Evolutionary conservation across 2,113 vertebrate genomes (phyloP), one percentile per base, ranked within the genome.

Genomic region (Peromyscus leucopus): DNA sequence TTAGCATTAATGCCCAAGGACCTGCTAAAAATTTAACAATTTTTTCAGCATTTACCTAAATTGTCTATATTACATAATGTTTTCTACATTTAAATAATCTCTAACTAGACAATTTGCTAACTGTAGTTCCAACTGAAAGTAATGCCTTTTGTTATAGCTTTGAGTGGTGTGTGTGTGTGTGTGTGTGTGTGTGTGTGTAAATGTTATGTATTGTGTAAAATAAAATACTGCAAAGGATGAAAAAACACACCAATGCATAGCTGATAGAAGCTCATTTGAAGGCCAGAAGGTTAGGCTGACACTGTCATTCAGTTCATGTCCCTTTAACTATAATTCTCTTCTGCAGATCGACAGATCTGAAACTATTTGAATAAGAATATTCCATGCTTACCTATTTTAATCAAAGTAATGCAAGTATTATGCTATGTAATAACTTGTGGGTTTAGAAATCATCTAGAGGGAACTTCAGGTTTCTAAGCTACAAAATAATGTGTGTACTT

Each of bases 31-130:
- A 86, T 90, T 95, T 65, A 48, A 63, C 12, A 1, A 89, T 92
- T 84, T 88, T 94, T 84, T 91, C 28, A 88, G 5, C 59, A 75
- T 78, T 91, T 90, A 79, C 71, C n/a, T 13, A 93, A 93, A 59
- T 33, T 55, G 39, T 96, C 28, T 96, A 21, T 92, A 76, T 82
- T 86, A 78, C 61, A 39, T 69, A 72, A 21, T 78, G 8, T 46
- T 96, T 95, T 94, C 48, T 82, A 89, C 2, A 92, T 87, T 88
- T 92, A 96, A 96, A 95, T 95, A 82, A 92, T 93, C 61, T 93
- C 92, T 94, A 93, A 93, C 36, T 4, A 89, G 82, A 85, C 51
- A 86, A 74, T 67, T 94, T 93, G 72, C 91, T 96, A 97, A 95
- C 92, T 92, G 16, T 74, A 65, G 26, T 96, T 36, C 21, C 5